Conservation (phyloP, 2,888 invertebrate species). For the Archips xylosteana region DNA sequence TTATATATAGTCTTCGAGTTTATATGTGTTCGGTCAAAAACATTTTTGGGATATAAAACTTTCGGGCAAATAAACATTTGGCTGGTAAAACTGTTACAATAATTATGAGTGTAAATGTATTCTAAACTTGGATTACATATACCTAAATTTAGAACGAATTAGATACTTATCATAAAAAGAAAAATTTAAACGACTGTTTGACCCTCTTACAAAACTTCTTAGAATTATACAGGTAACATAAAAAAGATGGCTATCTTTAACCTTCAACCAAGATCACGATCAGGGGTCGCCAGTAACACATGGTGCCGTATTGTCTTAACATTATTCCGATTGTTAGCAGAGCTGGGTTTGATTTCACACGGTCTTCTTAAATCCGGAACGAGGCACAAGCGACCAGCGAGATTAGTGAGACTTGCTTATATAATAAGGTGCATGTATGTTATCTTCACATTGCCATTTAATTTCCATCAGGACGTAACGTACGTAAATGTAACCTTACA, state of each 20-base stretch:
- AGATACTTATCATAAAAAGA: not conserved
- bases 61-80: too few species aligned
- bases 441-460: too few species aligned
- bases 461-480: too few species aligned
- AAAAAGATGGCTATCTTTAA: conserved; percentile 12
- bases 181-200: not conserved
- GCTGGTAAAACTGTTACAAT: too few species aligned
- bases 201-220: conserved; percentile 1
- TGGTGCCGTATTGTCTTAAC: conserved; percentile 35
- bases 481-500: too few species aligned
- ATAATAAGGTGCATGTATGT: too few species aligned
- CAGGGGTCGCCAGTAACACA: conserved; percentile 13
- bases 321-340: conserved; percentile 53
- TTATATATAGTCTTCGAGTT: too few species aligned
- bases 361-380: conserved; percentile 46
- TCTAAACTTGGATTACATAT: too few species aligned
- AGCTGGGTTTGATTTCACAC: conserved; percentile 63
- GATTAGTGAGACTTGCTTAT: not conserved
- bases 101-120: too few species aligned
- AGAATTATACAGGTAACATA: not conserved
- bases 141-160: too few species aligned
- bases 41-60: too few species aligned
- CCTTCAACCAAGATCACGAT: conserved; percentile 23
- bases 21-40: too few species aligned
- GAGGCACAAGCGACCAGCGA: conserved; percentile 40